Percentiles rank a stretch among this genome's conserved stretches.
These are phyloP conservation scores for Galago senegalensis DNA, from an alignment of 2,797 vertebrate species.

Conservation along the genomic window DNA sequence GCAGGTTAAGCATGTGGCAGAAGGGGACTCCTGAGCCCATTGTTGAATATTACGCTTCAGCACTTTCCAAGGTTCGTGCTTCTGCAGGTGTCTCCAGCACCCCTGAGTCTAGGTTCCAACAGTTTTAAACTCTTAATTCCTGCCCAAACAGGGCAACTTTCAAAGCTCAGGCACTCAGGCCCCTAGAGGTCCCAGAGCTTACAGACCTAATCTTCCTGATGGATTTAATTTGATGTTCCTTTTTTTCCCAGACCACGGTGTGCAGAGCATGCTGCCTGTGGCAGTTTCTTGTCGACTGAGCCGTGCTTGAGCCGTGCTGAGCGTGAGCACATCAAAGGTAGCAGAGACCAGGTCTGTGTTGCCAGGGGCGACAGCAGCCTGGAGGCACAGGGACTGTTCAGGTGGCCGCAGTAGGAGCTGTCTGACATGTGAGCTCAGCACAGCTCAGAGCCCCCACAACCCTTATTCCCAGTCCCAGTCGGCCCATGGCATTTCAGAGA, in stretches of 20 bases:
- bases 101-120: neutral
- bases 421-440: slow-evolving; percentile 78
- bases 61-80: accelerated
- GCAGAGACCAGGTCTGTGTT: slow-evolving; percentile 79
- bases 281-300: slow-evolving; percentile 76
- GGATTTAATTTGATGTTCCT: slow-evolving; percentile 42
- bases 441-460: neutral
- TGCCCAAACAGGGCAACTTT: neutral
- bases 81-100: neutral
- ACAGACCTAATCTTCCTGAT: slow-evolving; percentile 64
- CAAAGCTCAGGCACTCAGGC: neutral
- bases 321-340: slow-evolving; percentile 62
- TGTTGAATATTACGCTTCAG: neutral
- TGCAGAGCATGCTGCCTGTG: accelerated
- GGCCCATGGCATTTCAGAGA: neutral
- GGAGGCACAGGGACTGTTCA: slow-evolving; percentile 82
- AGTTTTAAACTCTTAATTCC: neutral
- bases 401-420: slow-evolving; percentile 76
- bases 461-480: neutral
- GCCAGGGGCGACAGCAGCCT: slow-evolving; percentile 83
- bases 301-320: slow-evolving; percentile 65
- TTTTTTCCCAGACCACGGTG: slow-evolving; percentile 1
- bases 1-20: neutral
- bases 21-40: neutral
- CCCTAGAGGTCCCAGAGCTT: neutral